These are phyloP conservation scores for Cyanoderma ruficeps DNA, from an alignment of 2,113 vertebrate species.

Conservation along the genomic window DNA sequence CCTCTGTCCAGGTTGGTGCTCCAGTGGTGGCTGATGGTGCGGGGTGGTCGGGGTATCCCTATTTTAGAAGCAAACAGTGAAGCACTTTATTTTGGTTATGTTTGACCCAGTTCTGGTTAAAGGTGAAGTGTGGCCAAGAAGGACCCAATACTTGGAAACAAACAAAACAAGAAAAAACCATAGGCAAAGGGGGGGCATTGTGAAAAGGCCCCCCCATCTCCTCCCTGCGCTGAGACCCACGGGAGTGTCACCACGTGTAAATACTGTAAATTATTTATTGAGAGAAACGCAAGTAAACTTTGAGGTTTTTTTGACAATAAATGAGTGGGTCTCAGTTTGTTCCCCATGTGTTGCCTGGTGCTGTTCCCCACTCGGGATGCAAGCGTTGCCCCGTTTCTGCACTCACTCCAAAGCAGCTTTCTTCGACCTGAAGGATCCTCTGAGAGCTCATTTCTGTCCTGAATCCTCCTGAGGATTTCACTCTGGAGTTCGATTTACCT, in stretches of 20 bases:
- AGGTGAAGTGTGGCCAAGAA: constrained; percentile 70
- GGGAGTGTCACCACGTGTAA: constrained; percentile 82
- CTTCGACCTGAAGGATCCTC: not conserved
- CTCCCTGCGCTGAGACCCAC: constrained; percentile 73
- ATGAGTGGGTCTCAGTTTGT: not conserved
- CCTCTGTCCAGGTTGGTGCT: not conserved
- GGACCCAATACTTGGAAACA: constrained; percentile 50
- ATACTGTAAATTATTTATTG: constrained; percentile 99
- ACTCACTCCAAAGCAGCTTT: not conserved
- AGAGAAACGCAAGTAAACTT: constrained; percentile 85
- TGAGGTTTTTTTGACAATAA: constrained; percentile 51
- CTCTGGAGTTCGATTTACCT: not conserved
- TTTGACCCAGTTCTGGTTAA: constrained; percentile 72
- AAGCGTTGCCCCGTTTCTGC: not conserved
- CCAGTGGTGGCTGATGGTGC: not conserved
- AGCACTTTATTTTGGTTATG: constrained; percentile 84
- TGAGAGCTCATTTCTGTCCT: not conserved
- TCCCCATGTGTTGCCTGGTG: not conserved
- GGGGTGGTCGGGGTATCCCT: constrained; percentile 23
- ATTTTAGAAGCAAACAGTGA: constrained; percentile 74
- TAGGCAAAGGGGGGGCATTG: not conserved
- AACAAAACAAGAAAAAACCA: not conserved
- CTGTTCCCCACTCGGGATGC: rapidly evolving
- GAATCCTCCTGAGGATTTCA: not conserved
- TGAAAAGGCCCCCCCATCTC: not conserved